A percentile compares a stretch with the other conserved stretches of the same genome.
phyloP scores from a whole-genome alignment of 1,140 invertebrate genomes.

The Helicoverpa zea region DNA sequence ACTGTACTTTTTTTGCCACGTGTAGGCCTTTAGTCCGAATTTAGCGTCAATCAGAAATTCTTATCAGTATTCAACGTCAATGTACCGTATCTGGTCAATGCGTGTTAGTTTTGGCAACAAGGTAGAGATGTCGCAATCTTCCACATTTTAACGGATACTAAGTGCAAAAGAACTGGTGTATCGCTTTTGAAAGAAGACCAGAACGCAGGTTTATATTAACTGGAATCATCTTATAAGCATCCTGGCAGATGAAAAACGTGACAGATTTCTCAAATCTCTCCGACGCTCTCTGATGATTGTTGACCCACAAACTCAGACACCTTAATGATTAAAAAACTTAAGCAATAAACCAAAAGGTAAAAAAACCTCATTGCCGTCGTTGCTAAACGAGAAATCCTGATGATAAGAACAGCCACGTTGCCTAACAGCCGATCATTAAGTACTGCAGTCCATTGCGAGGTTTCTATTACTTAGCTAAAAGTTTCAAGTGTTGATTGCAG shows the following conservation, averaged over 20 bases:
- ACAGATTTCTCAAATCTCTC: background rate
- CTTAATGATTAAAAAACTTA: background rate
- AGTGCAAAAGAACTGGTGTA: too few relatives aligned
- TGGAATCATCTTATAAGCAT: too few relatives aligned
- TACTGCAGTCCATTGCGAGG: background rate
- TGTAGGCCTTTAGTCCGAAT: background rate
- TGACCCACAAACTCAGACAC: background rate
- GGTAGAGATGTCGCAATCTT: background rate
- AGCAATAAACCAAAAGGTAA: too few relatives aligned
- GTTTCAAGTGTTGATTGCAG: slow-evolving; percentile 1
- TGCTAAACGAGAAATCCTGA: background rate
- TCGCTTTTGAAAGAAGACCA: too few relatives aligned
- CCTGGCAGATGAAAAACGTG: background rate
- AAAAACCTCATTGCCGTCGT: too few relatives aligned
- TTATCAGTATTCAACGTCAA: background rate
- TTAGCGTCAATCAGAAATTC: background rate
- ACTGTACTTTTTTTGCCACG: too few relatives aligned
- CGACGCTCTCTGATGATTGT: background rate
- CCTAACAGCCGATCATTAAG: background rate
- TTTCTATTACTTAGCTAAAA: background rate
- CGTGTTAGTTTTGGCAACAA: background rate
- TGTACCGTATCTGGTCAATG: background rate
- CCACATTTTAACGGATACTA: background rate
- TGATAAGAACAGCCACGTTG: background rate
- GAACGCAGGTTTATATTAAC: too few relatives aligned